These are phyloP conservation scores for Leuciscus waleckii DNA, from an alignment of 2,797 vertebrate genomes.

Conservation along the genomic window DNA sequence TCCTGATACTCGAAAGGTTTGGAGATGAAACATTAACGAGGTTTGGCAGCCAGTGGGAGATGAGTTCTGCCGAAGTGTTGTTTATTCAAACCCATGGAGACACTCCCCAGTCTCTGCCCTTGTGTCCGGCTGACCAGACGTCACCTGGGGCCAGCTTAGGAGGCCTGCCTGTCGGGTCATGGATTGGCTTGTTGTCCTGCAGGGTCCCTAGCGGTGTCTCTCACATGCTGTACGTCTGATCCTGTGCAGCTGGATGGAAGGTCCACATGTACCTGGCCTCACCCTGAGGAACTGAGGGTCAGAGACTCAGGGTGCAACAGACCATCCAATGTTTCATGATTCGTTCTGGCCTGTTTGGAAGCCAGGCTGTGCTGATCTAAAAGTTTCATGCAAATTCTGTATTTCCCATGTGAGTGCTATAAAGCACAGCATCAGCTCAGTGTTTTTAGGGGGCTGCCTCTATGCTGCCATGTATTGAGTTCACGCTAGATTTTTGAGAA, in stretches of 20 bases:
- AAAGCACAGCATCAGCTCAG: background rate
- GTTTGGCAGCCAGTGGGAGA: constrained; percentile 69
- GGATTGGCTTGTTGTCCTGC: constrained; percentile 68
- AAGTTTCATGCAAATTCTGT: constrained; percentile 56
- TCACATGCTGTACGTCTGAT: constrained; percentile 69
- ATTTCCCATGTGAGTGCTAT: constrained; percentile 10
- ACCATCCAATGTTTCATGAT: constrained; percentile 69
- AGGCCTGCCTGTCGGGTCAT: constrained; percentile 60
- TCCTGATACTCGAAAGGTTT: constrained; percentile 48
- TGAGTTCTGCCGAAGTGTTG: constrained; percentile 73
- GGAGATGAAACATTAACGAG: constrained; percentile 61
- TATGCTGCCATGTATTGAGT: constrained; percentile 7
- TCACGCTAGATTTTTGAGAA: background rate
- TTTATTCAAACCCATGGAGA: constrained; percentile 69
- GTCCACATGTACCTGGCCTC: constrained; percentile 71
- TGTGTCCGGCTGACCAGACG: constrained; percentile 68
- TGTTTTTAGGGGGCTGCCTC: constrained; percentile 6
- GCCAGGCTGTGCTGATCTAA: constrained; percentile 48
- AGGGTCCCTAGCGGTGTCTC: constrained; percentile 69
- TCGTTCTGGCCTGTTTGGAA: constrained; percentile 65
- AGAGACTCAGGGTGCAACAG: constrained; percentile 68
- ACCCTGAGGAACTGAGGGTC: constrained; percentile 66
- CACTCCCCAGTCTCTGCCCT: constrained; percentile 59
- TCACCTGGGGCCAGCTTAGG: constrained; percentile 64
- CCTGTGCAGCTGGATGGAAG: constrained; percentile 70